Evolutionary conservation across 2,888 invertebrate species (phyloP), one percentile per base, ranked within the genome.

Genomic region (Coleophora flavipennella): DNA sequence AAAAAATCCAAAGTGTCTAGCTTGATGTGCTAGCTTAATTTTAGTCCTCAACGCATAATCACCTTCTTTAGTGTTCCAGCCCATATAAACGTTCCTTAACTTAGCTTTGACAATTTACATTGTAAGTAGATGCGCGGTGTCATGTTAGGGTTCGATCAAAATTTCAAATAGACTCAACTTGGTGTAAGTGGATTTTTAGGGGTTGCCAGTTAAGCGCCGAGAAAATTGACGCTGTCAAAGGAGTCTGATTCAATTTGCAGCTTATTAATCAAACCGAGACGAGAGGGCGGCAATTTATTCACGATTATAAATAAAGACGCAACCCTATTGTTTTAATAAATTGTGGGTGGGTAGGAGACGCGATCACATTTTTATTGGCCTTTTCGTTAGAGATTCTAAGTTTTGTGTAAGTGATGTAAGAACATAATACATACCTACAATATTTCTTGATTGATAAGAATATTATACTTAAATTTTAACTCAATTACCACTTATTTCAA

Each of bases 201-300:
- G 76, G 76, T 67, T 58, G 60, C 54, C 48, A 58, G 11, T 64
- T 70, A 78, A 79, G 63, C 67, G 81, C 44, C 57, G 67, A 62
- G 73, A 75, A 80, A 81, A 84, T 83, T 83, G 83, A 80, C 57
- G 78, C 76, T 83, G 83, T 83, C 84, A 83, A 79, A 79, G 71
- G 64, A 71, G 62, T 62, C 58, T 72, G 50, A 77, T 76, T 70
- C 77, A 77, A 83, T 83, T 80, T 80, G 67, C 48, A 69, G 76
- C 67, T 72, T 78, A 83, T 83, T 80, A 81, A 83, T 81, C 79
- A 78, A 71, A 56, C 36, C 50, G 44, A 20, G 20, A n/a, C 6
- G 20, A 20, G 53, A 54, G 61, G 62, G 62, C 40, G 56, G 42
- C 53, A 55, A 59, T 63, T 62, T 43, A 38, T 37, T 53, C 48